Percentiles rank a stretch among this genome's conserved stretches.
phyloP scores from a whole-genome alignment of 1,140 invertebrate genomes.

The Penaeus japonicus region DNA sequence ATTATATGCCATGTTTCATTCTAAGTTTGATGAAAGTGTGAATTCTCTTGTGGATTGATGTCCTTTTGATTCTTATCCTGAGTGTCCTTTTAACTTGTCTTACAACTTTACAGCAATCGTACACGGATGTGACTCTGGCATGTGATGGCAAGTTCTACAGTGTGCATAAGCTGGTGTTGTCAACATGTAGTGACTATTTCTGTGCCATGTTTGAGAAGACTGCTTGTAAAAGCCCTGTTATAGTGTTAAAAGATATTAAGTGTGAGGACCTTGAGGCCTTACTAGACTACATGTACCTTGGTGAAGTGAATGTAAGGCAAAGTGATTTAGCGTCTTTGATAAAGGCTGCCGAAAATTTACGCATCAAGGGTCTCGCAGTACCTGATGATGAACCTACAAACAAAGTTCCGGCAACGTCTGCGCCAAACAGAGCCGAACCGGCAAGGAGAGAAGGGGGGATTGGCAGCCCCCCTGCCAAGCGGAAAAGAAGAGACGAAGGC shows the following conservation, averaged over 20 bases:
- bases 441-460: constrained; percentile 40
- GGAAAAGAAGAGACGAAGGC: constrained; percentile 57
- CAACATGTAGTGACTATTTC: constrained; percentile 59
- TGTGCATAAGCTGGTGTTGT: constrained; percentile 58
- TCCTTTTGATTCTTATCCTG: background rate
- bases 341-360: constrained; percentile 56
- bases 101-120: constrained; percentile 53
- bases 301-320: constrained; percentile 59
- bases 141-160: constrained; percentile 58
- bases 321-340: constrained; percentile 58
- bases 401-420: constrained; percentile 10
- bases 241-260: constrained; percentile 59
- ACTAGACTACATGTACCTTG: constrained; percentile 59
- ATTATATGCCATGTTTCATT: background rate
- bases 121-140: constrained; percentile 57
- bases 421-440: background rate
- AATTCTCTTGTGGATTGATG: background rate
- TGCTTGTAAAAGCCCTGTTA: constrained; percentile 59
- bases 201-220: constrained; percentile 59
- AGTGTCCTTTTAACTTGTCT: background rate
- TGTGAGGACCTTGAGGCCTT: constrained; percentile 58
- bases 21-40: background rate
- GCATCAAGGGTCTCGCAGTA: constrained; percentile 57
- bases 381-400: constrained; percentile 58
- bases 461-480: constrained; percentile 52